Base-by-base conservation (phyloP, 35 echinoderm and acorn worm genomes). In the Ptychodera flava region DNA sequence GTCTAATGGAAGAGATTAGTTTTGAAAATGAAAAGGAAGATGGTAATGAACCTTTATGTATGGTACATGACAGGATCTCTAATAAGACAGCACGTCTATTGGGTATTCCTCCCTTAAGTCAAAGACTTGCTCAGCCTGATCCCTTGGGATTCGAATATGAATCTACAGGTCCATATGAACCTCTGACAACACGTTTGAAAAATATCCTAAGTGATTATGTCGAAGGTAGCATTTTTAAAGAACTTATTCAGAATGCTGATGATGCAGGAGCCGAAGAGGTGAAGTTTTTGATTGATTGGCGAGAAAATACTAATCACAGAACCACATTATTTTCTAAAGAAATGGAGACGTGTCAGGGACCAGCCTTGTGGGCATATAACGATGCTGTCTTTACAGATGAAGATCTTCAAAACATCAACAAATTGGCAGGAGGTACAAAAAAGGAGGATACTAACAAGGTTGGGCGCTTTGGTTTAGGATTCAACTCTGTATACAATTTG, bases 271-370 rank as follows among this genome's bases (percentile, higher is more conserved):
- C 82, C 30, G 37, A 1, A 37, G 82, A 83, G 80, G 76, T 81
- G 12, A 84, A 91, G 27, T 91, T 97, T 75, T 76, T 97, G 34
- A 81, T 93, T 29, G 95, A 97, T 86, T 64, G 45, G 45, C 6
- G 45, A 64, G 6, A 6, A 64, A 64, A 64, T 22, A 64, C 6
- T 12, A 22, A 64, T 64, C 22, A 64, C 22, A 6, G 22, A 64
- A 22, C 6, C 6, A 6, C 6, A 12, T 22, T 64, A 22, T 64
- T 64, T 64, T 64, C 45, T 12, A 64, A 64, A 22, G 45, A 64
- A 64, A 64, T 64, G 45, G 22, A 64, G 22, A 64, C 45, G 22
- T 64, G 45, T 22, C 45, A 64, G 22, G 45, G 45, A 12, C 45
- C 45, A 12, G 45, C 45, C 45, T 22, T 64, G 6, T 64, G 45